Percentiles rank a stretch among this genome's conserved stretches.
Evolutionary conservation across 2,888 invertebrate genomes (phyloP).

Genomic region (Byasa hedistus): DNA sequence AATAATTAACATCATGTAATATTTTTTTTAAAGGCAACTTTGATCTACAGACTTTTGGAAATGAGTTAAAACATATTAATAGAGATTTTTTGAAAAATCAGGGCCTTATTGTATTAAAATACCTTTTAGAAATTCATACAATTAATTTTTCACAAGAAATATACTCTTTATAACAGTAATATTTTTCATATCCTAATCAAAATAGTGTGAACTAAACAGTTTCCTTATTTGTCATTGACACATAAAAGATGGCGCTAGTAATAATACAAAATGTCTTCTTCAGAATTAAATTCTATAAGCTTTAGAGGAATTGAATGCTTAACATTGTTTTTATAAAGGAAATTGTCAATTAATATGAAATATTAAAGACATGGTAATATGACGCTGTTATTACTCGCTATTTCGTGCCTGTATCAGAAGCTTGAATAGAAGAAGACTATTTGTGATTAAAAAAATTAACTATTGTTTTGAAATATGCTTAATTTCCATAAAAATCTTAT

Average conservation of each 20-base stretch:
- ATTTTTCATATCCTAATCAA: background rate
- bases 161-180: background rate
- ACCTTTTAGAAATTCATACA: background rate
- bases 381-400: too few relatives aligned
- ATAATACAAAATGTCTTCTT: background rate
- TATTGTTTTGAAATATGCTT: too few relatives aligned
- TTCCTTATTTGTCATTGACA: background rate
- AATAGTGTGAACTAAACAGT: background rate
- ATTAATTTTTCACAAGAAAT: background rate
- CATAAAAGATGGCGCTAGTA: slow-evolving; percentile 30
- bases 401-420: too few relatives aligned
- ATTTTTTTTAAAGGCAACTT: slow-evolving; percentile 44
- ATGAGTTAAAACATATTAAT: slow-evolving; percentile 35
- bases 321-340: too few relatives aligned
- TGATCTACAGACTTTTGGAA: slow-evolving; percentile 51
- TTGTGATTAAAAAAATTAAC: too few relatives aligned
- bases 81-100: background rate
- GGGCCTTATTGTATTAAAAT: background rate
- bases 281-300: background rate
- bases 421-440: too few relatives aligned
- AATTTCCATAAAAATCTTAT: too few relatives aligned
- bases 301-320: background rate
- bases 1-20: background rate
- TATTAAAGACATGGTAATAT: too few relatives aligned
- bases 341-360: too few relatives aligned